Base-by-base conservation (phyloP, 2,888 invertebrate genomes). In the Neoaliturus tenellus region DNA sequence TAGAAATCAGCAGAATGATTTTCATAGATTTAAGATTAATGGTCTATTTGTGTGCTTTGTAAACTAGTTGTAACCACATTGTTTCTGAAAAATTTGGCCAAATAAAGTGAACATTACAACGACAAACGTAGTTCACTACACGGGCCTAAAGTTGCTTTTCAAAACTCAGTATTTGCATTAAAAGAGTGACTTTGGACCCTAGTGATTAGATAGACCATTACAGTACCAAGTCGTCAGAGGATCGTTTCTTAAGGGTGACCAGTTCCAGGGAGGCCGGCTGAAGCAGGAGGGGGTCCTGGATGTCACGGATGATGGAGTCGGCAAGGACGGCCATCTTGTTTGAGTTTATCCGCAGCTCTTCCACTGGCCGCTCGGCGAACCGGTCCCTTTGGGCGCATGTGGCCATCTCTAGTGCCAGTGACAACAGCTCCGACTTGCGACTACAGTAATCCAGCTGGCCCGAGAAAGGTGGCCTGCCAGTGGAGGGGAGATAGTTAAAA, bases 191-290 rank as follows among this genome's bases (percentile, higher is more conserved):
- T n/a, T n/a, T n/a, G n/a, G n/a, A n/a, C n/a, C n/a, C n/a, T n/a
- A n/a, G n/a, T n/a, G n/a, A n/a, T n/a, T n/a, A n/a, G n/a, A n/a
- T n/a, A n/a, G 35, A 35, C 14, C 35, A 17, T 85, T 48, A 4
- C 17, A 86, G 90, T 89, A 93, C 93, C 88, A 97, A 92, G 91
- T 98, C 96, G 88, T 97, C 96, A 87, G 95, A 96, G 41, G 95
- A 95, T 88, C 93, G 92, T 90, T 97, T 97, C 88, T 96, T 96
- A 86, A 98, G 92, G 62, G 96, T 95, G 48, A 98, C 97, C 85
- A 97, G 91, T 91, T 97, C 97, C 86, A 99, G 92, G n/a, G 96
- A 95, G 0, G 98, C 96, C 8, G 98, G 98, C 91, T 98, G 98
- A 85, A 99, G 92, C 87, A 98, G 94, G 92, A 97, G 93, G 3